A percentile compares a stretch with the other conserved stretches of the same genome.
Conservation (phyloP, 2,113 vertebrate species). For the Hepsetus odoe region DNA sequence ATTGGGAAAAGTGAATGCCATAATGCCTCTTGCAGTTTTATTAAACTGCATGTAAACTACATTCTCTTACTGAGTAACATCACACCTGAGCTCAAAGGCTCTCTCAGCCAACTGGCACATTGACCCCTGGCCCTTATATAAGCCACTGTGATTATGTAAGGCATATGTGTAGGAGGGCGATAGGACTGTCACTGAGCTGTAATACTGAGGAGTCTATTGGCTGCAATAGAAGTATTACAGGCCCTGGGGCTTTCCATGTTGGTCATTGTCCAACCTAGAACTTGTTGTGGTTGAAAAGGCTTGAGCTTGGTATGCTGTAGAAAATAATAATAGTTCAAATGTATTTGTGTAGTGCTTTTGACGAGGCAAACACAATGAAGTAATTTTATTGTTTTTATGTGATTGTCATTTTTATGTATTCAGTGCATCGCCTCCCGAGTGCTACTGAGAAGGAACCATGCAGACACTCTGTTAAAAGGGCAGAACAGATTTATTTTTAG, state of each 20-base stretch:
- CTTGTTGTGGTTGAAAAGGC: neutral
- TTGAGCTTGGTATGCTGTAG: neutral
- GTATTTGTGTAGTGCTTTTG: no score
- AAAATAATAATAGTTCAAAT: no score
- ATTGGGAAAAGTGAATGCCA: slow-evolving; percentile 43
- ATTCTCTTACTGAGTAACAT: slow-evolving; percentile 13
- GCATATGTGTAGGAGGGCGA: slow-evolving; percentile 45
- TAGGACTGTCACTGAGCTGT: slow-evolving; percentile 61
- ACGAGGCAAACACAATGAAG: neutral
- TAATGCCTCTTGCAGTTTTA: neutral
- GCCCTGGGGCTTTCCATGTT: neutral
- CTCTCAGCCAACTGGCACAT: slow-evolving; percentile 56
- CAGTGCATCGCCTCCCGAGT: neutral
- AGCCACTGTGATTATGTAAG: slow-evolving; percentile 60
- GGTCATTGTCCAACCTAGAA: neutral
- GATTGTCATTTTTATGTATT: neutral
- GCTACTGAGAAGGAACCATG: neutral
- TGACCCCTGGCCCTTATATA: slow-evolving; percentile 60
- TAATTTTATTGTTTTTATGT: neutral
- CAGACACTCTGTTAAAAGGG: slow-evolving; percentile 20
- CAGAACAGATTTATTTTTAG: slow-evolving; percentile 42
- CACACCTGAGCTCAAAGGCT: slow-evolving; percentile 14
- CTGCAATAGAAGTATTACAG: neutral
- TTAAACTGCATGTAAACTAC: neutral
- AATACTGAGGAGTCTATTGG: slow-evolving; percentile 51